Conservation (phyloP, 2,888 invertebrate genomes). For the Oligia strigilis region DNA sequence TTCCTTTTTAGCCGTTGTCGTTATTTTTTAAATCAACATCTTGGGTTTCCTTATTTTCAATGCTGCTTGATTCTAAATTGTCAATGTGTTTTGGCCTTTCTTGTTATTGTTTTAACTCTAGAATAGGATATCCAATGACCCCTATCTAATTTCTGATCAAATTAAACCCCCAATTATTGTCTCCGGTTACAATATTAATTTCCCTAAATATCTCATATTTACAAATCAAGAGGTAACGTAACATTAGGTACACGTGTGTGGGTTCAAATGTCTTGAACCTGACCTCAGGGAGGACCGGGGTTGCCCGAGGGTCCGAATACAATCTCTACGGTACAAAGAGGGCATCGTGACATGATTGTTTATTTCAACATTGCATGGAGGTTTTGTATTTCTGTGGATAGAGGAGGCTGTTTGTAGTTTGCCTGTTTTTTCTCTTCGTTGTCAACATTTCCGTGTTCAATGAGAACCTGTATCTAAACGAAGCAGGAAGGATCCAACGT, state of each 20-base stretch:
- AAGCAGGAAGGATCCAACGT: background rate
- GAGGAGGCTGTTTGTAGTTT: background rate
- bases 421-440: background rate
- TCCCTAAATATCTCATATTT: conserved; percentile 8
- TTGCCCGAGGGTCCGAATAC: conserved; percentile 41
- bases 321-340: conserved; percentile 42
- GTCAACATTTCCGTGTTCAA: background rate
- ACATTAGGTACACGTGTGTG: conserved; percentile 41
- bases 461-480: background rate
- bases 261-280: conserved; percentile 48
- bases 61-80: background rate
- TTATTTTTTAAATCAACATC: background rate
- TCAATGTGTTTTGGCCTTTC: background rate
- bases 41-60: background rate
- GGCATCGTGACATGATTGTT: conserved; percentile 41
- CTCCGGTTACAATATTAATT: conserved; percentile 3
- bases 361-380: conserved; percentile 19
- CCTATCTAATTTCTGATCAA: background rate
- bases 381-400: background rate
- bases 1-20: background rate
- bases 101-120: background rate
- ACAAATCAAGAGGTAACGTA: conserved; percentile 32
- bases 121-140: background rate
- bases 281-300: conserved; percentile 33
- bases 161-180: background rate